Conservation (phyloP, 2,113 vertebrate species). For the Microcebus ravelobensis region DNA sequence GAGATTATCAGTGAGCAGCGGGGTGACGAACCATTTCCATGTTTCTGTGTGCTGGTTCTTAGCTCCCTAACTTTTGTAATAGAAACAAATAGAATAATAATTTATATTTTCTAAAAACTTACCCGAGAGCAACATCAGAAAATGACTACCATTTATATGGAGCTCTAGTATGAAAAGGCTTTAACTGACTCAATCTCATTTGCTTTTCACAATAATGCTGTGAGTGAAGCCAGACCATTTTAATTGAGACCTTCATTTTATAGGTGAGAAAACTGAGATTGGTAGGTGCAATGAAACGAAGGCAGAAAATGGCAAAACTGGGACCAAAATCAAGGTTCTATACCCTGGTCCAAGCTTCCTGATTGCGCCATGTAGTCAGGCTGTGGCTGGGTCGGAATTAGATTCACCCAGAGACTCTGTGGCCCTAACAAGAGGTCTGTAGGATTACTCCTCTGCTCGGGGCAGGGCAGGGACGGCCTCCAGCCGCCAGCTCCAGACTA, state of each 20-base stretch:
- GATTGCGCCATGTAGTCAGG: not conserved
- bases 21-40: not conserved
- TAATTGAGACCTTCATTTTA: not conserved
- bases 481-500: not conserved
- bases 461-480: not conserved
- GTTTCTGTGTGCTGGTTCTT: not conserved
- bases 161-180: no score
- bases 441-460: not conserved
- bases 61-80: not conserved
- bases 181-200: not conserved
- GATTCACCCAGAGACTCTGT: not conserved
- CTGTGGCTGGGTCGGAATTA: not conserved
- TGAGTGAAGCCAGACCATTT: not conserved
- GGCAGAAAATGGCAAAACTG: not conserved
- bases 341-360: not conserved
- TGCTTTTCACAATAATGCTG: not conserved
- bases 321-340: not conserved
- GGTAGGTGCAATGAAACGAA: not conserved
- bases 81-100: not conserved
- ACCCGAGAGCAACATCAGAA: not conserved
- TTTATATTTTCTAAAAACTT: not conserved
- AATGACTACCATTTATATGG: fast-evolving
- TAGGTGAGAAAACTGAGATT: not conserved
- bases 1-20: not conserved
- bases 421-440: not conserved